Evolutionary conservation across 2,113 vertebrate genomes (phyloP).

Genomic region (Kryptolebias marmoratus): DNA sequence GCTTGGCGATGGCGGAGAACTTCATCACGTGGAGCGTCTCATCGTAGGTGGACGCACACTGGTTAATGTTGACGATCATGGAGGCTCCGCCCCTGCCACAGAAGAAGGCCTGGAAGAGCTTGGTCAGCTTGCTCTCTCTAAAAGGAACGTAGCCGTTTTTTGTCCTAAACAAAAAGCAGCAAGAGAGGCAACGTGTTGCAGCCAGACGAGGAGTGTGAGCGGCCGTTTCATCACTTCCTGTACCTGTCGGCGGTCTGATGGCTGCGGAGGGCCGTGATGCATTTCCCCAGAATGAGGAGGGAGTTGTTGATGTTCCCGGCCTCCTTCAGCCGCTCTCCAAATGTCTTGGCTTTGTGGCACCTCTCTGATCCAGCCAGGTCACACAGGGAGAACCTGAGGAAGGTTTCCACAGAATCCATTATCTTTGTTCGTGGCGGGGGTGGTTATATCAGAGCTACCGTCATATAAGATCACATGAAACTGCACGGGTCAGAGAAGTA

Average conservation of each 20-base stretch:
- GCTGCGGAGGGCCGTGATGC: conserved; percentile 86
- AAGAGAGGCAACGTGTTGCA: not conserved
- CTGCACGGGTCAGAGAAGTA: too few relatives aligned
- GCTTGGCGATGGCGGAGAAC: conserved; percentile 89
- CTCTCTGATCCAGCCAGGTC: conserved; percentile 91
- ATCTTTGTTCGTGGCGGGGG: too few relatives aligned
- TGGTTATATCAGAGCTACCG: too few relatives aligned
- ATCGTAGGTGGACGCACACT: conserved; percentile 87
- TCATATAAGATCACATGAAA: too few relatives aligned
- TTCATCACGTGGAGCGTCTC: conserved; percentile 92
- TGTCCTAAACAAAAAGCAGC: conserved; percentile 37
- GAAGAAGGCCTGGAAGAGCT: conserved; percentile 90
- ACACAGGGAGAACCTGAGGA: conserved; percentile 86
- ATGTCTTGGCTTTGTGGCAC: conserved; percentile 88
- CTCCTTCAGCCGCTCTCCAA: conserved; percentile 90
- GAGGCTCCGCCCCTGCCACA: conserved; percentile 87
- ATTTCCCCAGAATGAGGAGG: conserved; percentile 90
- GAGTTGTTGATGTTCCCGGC: conserved; percentile 93
- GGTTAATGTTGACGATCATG: conserved; percentile 91
- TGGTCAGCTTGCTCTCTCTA: conserved; percentile 91
- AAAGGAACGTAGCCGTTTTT: conserved; percentile 83
- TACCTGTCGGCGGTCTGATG: conserved; percentile 85
- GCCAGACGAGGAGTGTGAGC: too few relatives aligned
- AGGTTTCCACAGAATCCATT: not conserved
- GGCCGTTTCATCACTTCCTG: not conserved